These are phyloP conservation scores for Hypolimnas misippus DNA, from an alignment of 2,888 invertebrate species.

Conservation along the genomic window DNA sequence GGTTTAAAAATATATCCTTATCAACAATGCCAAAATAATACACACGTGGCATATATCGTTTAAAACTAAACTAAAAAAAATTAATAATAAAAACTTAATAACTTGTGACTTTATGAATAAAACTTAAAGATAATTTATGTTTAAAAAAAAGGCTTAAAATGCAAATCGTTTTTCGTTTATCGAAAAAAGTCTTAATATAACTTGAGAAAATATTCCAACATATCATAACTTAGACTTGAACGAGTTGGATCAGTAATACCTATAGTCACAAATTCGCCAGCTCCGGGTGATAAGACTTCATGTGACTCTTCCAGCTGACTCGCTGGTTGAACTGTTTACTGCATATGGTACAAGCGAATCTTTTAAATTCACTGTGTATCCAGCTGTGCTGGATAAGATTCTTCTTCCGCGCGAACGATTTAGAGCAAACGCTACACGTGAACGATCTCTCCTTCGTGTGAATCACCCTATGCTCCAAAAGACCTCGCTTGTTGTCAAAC, in stretches of 20 bases:
- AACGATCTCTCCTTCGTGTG: slow-evolving; percentile 77
- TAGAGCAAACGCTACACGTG: slow-evolving; percentile 73
- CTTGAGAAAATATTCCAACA: too few relatives aligned
- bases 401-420: slow-evolving; percentile 66
- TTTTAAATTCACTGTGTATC: slow-evolving; percentile 67
- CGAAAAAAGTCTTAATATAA: too few relatives aligned
- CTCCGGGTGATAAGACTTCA: slow-evolving; percentile 68
- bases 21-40: too few relatives aligned
- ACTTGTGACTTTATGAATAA: too few relatives aligned
- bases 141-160: too few relatives aligned
- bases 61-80: too few relatives aligned
- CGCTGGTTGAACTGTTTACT: slow-evolving; percentile 58
- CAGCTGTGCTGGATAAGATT: slow-evolving; percentile 67
- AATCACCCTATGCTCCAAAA: slow-evolving; percentile 73
- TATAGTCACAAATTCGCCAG: slow-evolving; percentile 52
- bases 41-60: too few relatives aligned
- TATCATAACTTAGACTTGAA: too few relatives aligned
- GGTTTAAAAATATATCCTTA: not conserved
- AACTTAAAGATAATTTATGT: too few relatives aligned
- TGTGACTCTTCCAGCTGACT: slow-evolving; percentile 61
- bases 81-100: too few relatives aligned
- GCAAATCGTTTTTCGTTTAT: too few relatives aligned
- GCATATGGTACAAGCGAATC: slow-evolving; percentile 61
- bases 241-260: too few relatives aligned
- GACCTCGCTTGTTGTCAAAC: slow-evolving; percentile 67